Evolutionary conservation across 2,113 vertebrate species (phyloP), one percentile per base, ranked within the genome.

Genomic region (Eublepharis macularius): DNA sequence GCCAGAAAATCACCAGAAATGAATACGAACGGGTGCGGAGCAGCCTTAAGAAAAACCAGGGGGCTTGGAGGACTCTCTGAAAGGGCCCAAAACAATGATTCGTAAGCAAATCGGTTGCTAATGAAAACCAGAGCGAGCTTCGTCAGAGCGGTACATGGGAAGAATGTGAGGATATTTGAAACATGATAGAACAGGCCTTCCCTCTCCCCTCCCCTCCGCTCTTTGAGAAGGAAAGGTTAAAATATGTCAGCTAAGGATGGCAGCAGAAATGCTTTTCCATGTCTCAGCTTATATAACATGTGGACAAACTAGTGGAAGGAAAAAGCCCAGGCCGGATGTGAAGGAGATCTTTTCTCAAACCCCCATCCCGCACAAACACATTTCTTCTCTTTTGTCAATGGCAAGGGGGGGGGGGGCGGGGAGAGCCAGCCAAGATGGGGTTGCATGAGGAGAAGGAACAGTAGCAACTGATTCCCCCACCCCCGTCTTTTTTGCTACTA

Each of bases 91-190:
- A 80, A 75, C 69, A 65, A 47, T 1, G 73, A 65, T 1, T 80
- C 34, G 76, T 69, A 10, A 63, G 74, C 51, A 65, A 87, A 14
- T 0, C 36, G 1, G n/a, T 19, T 82, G 65, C 26, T 72, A 13
- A 76, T 63, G 72, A 80, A 84, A 88, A 26, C 1, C 90, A 91
- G 76, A 76, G 81, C 47, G 54, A 16, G 45, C 69, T 74, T 39
- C 43, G 32, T 70, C 14, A 21, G 16, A 16, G 43, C 24, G 63
- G 73, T 0, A 0, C n/a, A 1, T 43, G 54, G 43, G 24, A 81
- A 80, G 54, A 73, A 84, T 1, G 1, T 2, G n/a, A 49, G 32
- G 57, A 6, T 80, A 14, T 26, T 69, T 32, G 43, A 74, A 83
- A 87, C 41, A 13, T 0, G 34, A 49, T 1, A 36, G 36, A 85